Evolutionary conservation across 2,888 invertebrate species (phyloP).

Genomic region (Lasioglossum malachurum): DNA sequence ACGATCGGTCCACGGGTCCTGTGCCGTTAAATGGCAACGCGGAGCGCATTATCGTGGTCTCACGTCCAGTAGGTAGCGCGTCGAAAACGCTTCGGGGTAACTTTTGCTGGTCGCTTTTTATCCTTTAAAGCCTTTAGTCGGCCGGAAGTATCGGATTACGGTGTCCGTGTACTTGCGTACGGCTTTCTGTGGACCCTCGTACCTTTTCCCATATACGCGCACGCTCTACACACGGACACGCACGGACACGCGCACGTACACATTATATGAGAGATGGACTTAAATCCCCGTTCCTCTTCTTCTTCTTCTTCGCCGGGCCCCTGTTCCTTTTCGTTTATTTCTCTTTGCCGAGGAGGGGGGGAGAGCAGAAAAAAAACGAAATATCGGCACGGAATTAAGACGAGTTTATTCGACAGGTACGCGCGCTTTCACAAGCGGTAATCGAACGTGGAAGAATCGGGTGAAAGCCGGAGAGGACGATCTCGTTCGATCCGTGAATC

Average conservation of each 20-base stretch:
- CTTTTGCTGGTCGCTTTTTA: constrained; percentile 63
- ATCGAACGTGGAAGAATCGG: constrained; percentile 12
- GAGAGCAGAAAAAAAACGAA: neutral
- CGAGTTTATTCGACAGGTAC: constrained; percentile 48
- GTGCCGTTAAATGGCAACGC: constrained; percentile 66
- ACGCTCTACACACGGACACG: neutral
- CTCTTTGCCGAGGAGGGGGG: neutral
- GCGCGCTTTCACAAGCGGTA: constrained; percentile 13
- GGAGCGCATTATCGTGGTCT: constrained; percentile 61
- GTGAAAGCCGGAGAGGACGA: neutral
- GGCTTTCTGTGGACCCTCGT: constrained; percentile 37
- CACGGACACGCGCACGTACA: neutral
- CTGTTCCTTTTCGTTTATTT: neutral
- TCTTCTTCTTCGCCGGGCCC: neutral
- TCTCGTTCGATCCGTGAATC: constrained; percentile 13
- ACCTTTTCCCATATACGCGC: constrained; percentile 27
- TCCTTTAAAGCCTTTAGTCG: constrained; percentile 64
- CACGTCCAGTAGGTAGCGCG: constrained; percentile 45
- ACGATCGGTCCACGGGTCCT: constrained; percentile 69
- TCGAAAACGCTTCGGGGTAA: constrained; percentile 54
- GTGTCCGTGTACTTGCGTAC: constrained; percentile 37
- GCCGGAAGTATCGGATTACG: constrained; percentile 68
- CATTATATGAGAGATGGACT: constrained; percentile 37
- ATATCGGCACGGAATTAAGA: constrained; percentile 38
- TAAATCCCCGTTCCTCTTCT: constrained; percentile 43